Base-by-base conservation (phyloP, 2,113 vertebrate genomes). In the Apaloderma vittatum region DNA sequence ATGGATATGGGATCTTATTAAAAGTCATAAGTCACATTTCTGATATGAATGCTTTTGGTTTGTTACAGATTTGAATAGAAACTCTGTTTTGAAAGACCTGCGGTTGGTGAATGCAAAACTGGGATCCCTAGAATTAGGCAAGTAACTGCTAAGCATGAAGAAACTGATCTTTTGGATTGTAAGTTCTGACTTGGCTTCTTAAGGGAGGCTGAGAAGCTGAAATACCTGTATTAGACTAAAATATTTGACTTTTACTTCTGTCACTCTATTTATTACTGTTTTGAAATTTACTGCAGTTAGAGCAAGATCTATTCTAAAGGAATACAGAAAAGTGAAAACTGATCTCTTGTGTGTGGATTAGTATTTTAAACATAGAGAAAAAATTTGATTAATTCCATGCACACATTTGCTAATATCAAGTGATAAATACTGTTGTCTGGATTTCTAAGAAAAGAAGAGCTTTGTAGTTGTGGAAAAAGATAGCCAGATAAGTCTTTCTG, bases 121-220 rank as follows among this genome's bases (percentile, higher is more conserved):
- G 5, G 97, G 97, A 80, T 98, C 98, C 3, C 95, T 98, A 59
- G 98, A 98, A 85, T 86, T 98, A 87, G 98, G 99, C 98, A 98
- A 94, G 94, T 97, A 67, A 58, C 70, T 62, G 26, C 58, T 65
- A 67, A 59, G 59, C 4, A 4, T 19, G 21, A 90, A 22, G 43
- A 65, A 88, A 62, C 13, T 40, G 57, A 11, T n/a, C 30, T 67
- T 86, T 92, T 66, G 37, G 67, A 4, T 36, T 81, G 12, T 66
- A 21, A 73, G 15, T 72, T 93, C n/a, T 87, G 23, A 4, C 45
- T 9, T 2, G 7, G 24, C 15, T 54, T 84, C 40, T 61, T 58
- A 54, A 43, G 34, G 55, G 52, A 77, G 15, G 83, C 22, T 63
- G 61, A 81, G 57, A 89, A 90, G 77, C 59, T 88, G 49, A 79